Percentiles rank a stretch among this genome's conserved stretches.
Conservation (phyloP, 2,797 vertebrate genomes). For the Trachurus trachurus region DNA sequence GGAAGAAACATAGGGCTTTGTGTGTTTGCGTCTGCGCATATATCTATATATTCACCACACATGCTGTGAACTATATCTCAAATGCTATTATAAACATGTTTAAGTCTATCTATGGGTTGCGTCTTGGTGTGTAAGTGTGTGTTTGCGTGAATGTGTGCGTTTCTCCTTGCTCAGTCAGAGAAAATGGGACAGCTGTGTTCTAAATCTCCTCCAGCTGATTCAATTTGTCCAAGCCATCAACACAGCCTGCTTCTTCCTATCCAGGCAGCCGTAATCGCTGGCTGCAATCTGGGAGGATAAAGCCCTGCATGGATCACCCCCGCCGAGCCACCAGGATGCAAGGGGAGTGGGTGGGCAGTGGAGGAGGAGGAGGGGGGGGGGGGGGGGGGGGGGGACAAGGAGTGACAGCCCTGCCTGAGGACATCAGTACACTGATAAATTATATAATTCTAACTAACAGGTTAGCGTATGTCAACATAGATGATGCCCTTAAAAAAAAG, state of each 20-base stretch:
- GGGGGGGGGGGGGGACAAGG: constrained; percentile 37
- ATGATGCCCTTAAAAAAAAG: neutral
- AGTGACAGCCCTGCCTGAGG: constrained; percentile 51
- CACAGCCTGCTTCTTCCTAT: constrained; percentile 74
- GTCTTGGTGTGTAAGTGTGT: constrained; percentile 9
- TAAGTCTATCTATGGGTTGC: constrained; percentile 22
- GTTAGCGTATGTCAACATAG: constrained; percentile 18
- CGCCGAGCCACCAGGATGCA: constrained; percentile 69
- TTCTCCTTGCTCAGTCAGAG: constrained; percentile 61
- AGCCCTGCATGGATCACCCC: constrained; percentile 73
- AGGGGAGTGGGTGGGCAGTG: constrained; percentile 34
- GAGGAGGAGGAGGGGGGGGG: constrained; percentile 21
- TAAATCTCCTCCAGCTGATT: constrained; percentile 87
- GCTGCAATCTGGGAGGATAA: constrained; percentile 82
- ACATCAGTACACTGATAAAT: constrained; percentile 24
- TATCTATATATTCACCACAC: neutral
- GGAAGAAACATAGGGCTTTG: neutral
- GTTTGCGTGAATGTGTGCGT: constrained; percentile 22
- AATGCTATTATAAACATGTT: constrained; percentile 18
- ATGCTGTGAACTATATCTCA: constrained; percentile 23
- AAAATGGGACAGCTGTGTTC: constrained; percentile 84
- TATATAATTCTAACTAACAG: constrained; percentile 44
- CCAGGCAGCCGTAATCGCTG: constrained; percentile 81
- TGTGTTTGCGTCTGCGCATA: neutral
- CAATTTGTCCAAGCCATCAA: constrained; percentile 83